A percentile compares a stretch with the other conserved stretches of the same genome.
Conservation (phyloP, 2,113 vertebrate species). For the Tragelaphus scriptus region DNA sequence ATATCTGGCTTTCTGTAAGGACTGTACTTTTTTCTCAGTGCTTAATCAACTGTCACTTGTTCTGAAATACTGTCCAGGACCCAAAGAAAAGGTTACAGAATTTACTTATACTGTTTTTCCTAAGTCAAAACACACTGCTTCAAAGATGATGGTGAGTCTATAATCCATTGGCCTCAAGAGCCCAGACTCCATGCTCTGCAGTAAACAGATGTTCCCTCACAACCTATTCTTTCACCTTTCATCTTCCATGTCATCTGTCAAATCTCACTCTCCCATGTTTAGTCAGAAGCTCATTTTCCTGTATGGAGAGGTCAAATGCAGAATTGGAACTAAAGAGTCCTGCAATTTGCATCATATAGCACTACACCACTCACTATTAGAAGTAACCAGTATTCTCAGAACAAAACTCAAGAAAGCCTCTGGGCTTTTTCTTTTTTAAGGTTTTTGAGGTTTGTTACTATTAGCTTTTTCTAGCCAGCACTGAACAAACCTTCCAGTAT, state of each 20-base stretch:
- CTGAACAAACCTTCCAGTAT: background rate
- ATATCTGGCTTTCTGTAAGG: background rate
- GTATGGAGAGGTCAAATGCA: background rate
- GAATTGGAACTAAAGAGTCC: background rate
- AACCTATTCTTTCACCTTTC: background rate
- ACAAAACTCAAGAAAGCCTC: background rate
- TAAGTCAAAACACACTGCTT: background rate
- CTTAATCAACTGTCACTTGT: background rate
- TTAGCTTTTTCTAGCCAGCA: background rate
- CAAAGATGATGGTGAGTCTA: background rate
- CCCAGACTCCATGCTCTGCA: background rate
- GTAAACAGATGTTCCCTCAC: background rate
- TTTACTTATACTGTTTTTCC: background rate
- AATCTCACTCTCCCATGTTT: background rate
- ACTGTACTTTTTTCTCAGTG: background rate
- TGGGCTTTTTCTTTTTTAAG: background rate
- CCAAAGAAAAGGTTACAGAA: background rate
- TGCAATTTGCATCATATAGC: background rate
- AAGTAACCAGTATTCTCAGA: background rate
- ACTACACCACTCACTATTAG: background rate
- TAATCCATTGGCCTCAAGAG: background rate
- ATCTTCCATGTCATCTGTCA: background rate
- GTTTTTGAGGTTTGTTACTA: background rate
- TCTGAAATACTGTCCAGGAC: background rate
- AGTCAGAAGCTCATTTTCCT: background rate